Evolutionary conservation across 2,113 vertebrate species (phyloP), one percentile per base, ranked within the genome.

Genomic region (Etia nguti): DNA sequence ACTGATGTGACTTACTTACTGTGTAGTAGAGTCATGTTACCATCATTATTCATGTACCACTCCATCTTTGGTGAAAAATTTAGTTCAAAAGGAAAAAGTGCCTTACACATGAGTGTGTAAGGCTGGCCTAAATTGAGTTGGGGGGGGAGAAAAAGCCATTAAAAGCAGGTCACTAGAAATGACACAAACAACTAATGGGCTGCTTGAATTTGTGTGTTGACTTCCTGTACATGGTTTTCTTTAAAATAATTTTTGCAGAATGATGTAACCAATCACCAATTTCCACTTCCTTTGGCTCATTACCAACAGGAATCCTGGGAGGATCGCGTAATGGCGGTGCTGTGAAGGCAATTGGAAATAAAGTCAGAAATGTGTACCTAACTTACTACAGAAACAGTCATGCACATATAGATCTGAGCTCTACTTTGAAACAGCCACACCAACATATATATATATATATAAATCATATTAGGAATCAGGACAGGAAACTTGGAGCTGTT

Each of bases 71-170:
- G 89, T 0, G 5, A 3, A 83, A 92, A 86, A 18, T 54, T 5
- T 13, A 2, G 88, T 95, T 97, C 96, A 86, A 93, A 97, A 11
- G 95, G 96, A 95, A 97, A 98, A 31, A 86, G 46, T 5, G 95
- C 97, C 18, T 36, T 83, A 90, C 98, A 99, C 15, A 41, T 80
- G 26, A 98, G 93, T 59, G 85, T 92, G 68, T 97, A 82, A 56
- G 95, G 70, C 81, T 93, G 93, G 88, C 97, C 98, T 98, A 20
- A 9, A 88, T 80, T 15, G 38, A 92, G 75, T 8, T 8, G 4
- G 10, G 26, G 8, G 18, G 26, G 29, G 18, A 24, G 85, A 73
- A 56, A 70, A 6, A 84, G 2, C 4, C 2, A 73, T 86, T 16
- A 83, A 75, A 75, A 38, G 22, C 6, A 11, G 12, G 15, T 18